Percentiles rank a stretch among this genome's conserved stretches.
These are phyloP conservation scores for Anas acuta DNA, from an alignment of 2,797 vertebrate genomes.

Conservation along the genomic window DNA sequence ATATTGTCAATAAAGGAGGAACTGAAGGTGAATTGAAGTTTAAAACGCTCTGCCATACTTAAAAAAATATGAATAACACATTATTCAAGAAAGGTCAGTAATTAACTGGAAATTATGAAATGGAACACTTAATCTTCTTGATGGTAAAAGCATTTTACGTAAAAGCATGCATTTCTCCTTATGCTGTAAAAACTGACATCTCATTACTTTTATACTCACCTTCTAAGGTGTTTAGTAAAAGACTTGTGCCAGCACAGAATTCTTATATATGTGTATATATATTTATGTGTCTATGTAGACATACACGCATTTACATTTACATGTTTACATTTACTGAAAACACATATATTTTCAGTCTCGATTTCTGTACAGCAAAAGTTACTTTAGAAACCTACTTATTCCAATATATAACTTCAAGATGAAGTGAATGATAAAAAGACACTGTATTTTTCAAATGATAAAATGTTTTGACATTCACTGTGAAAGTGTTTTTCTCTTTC, in stretches of 20 bases:
- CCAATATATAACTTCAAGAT: neutral
- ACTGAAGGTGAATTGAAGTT: too few species aligned
- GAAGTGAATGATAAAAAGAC: conserved; percentile 15
- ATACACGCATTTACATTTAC: fast-evolving
- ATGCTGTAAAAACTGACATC: too few species aligned
- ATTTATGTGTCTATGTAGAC: fast-evolving
- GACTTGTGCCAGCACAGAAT: neutral
- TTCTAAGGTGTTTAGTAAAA: neutral
- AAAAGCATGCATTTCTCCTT: too few species aligned
- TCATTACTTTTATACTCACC: too few species aligned
- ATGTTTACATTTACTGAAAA: too few species aligned
- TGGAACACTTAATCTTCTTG: too few species aligned
- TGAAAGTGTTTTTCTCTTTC: conserved; percentile 36
- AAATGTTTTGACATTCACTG: conserved; percentile 9
- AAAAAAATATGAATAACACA: too few species aligned
- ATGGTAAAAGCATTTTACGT: too few species aligned
- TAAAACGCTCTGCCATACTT: too few species aligned
- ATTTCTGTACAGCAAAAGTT: conserved; percentile 48
- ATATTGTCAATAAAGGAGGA: too few species aligned
- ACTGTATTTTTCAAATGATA: neutral
- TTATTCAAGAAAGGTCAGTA: too few species aligned
- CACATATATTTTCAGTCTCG: neutral
- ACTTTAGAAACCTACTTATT: conserved; percentile 70
- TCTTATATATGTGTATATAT: neutral
- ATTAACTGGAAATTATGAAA: too few species aligned